phyloP scores from a whole-genome alignment of 2,113 vertebrate genomes.

The Origma solitaria region DNA sequence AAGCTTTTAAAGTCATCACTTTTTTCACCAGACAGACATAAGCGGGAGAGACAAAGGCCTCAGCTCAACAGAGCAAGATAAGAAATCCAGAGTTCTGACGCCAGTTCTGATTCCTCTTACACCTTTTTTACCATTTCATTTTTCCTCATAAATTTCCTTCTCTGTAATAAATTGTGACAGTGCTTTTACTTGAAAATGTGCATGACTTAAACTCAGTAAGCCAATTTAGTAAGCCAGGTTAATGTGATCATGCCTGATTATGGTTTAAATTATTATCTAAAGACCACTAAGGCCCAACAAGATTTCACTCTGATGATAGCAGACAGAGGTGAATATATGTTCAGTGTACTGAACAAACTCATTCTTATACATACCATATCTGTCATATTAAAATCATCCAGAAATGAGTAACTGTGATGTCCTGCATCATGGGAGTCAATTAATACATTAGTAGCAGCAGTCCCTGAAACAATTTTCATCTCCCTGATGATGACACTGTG shows the following conservation, averaged over 20 bases:
- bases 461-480: not conserved
- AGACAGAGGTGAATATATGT: not conserved
- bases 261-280: not conserved
- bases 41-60: not conserved
- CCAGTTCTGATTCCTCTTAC: not conserved
- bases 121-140: not conserved
- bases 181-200: not conserved
- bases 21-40: not conserved
- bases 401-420: not conserved
- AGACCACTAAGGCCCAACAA: not conserved
- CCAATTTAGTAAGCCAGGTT: not conserved
- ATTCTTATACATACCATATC: not conserved
- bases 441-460: not conserved
- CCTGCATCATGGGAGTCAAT: not conserved
- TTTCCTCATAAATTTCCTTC: not conserved
- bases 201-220: not conserved
- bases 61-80: not conserved
- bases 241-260: not conserved
- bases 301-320: not conserved
- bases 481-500: not conserved
- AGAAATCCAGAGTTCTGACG: not conserved
- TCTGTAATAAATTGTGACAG: not conserved
- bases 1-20: conserved; percentile 18
- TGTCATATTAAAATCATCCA: not conserved
- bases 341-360: not conserved